Evolutionary conservation across 1,140 invertebrate genomes (phyloP).

Genomic region (Cryptotermes secundus): DNA sequence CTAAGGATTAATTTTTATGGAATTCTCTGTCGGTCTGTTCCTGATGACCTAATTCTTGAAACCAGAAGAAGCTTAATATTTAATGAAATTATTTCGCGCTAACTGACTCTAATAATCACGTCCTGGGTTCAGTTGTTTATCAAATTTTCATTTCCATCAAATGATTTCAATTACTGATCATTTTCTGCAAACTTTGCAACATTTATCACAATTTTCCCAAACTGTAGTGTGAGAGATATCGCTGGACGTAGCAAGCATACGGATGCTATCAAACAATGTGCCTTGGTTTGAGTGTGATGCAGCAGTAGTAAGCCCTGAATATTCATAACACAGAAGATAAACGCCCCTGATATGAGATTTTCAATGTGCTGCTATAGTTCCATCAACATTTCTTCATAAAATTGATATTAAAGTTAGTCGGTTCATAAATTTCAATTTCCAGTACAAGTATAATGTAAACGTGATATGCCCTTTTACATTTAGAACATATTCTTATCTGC

Average conservation of each 20-base stretch:
- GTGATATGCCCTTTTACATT: neutral
- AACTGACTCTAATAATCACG: too few relatives aligned
- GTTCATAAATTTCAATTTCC: neutral
- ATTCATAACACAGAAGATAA: neutral
- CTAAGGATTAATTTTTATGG: too few relatives aligned
- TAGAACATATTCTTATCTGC: neutral
- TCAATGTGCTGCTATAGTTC: neutral
- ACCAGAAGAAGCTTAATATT: too few relatives aligned
- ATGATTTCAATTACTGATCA: neutral
- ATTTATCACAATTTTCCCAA: neutral
- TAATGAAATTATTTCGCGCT: too few relatives aligned
- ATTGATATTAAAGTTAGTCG: neutral
- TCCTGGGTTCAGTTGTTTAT: too few relatives aligned
- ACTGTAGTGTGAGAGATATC: neutral
- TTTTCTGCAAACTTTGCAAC: neutral
- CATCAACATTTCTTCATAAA: constrained; percentile 13
- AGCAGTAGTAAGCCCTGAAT: neutral
- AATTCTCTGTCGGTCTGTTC: too few relatives aligned
- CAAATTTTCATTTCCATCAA: too few relatives aligned
- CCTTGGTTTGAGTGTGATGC: neutral
- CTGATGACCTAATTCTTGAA: too few relatives aligned
- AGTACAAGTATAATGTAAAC: neutral
- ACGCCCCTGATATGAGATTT: neutral
- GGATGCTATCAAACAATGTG: neutral
- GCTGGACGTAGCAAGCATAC: neutral